These are phyloP conservation scores for Aythya baeri DNA, from an alignment of 2,113 vertebrate genomes.

Conservation along the genomic window DNA sequence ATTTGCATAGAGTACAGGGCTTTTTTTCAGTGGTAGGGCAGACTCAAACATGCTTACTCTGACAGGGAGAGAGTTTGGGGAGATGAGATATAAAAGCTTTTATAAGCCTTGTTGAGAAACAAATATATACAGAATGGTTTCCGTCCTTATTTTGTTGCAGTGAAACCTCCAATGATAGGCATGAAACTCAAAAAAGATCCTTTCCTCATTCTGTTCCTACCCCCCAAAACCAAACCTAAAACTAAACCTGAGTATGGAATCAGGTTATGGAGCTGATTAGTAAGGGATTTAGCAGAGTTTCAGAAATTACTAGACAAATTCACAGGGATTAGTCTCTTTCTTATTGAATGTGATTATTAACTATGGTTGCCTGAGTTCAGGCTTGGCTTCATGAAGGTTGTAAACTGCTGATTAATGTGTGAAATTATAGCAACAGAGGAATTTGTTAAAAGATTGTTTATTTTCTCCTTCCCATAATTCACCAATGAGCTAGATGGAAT, in stretches of 20 bases:
- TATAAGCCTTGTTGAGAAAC: neutral
- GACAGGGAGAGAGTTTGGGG: neutral
- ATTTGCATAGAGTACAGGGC: neutral
- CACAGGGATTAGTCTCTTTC: neutral
- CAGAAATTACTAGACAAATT: neutral
- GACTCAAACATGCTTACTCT: neutral
- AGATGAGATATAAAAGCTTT: neutral
- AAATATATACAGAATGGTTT: neutral
- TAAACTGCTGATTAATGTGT: neutral
- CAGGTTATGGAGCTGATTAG: neutral
- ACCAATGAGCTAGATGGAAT: neutral
- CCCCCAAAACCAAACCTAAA: neutral
- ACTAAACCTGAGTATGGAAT: neutral
- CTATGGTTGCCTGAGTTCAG: neutral
- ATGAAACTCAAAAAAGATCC: neutral
- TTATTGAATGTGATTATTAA: neutral
- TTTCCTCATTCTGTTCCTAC: neutral
- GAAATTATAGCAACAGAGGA: neutral
- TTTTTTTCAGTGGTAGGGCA: neutral
- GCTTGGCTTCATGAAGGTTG: neutral
- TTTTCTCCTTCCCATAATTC: neutral
- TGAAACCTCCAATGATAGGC: neutral
- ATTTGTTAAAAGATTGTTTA: neutral
- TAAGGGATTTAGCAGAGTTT: neutral
- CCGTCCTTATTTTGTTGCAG: neutral